Evolutionary conservation across 2,888 invertebrate genomes (phyloP), one percentile per base, ranked within the genome.

Genomic region (Cephus spinipes): DNA sequence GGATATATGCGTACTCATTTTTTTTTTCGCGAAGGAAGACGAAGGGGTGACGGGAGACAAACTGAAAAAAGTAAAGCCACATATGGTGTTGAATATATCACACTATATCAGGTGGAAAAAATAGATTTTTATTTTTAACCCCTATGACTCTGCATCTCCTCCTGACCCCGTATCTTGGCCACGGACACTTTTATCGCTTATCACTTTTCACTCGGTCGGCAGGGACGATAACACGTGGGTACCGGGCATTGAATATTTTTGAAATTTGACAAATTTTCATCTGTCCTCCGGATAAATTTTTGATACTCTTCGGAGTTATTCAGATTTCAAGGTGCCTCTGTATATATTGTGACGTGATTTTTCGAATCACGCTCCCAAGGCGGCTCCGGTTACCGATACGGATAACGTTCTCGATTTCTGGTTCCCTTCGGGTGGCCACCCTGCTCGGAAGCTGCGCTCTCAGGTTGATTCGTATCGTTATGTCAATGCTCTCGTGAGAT

Each of bases 51-150:
- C 15, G 15, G 34, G 32, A 68, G 31, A 68, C 78, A 79, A 75
- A 81, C 12, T 30, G 77, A 76, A 78, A 78, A 79, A 78, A 78
- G 79, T 78, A 77, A 74, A 75, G 69, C 74, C n/a, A 69, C 76
- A 35, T 55, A 1, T 9, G 55, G 23, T 23, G 23, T 68, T 33
- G 80, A 76, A 83, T 80, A 81, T 80, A 82, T 81, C 81, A 80
- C 34, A 79, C 69, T 78, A 75, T 79, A 81, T 79, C 80, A 68
- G 69, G 77, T 71, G 77, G 35, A 79, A 79, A 77, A 79, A 79
- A 82, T 78, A 80, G 79, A 80, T 81, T 77, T 79, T 78, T 77
- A 79, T 80, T 76, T 76, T 79, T 78, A 40, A 1, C 74, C 71
- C 71, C 68, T 30, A 33, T 30, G 32, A 31, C 23, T 6, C 31